Evolutionary conservation across 2,888 invertebrate species (phyloP), one percentile per base, ranked within the genome.

Genomic region (Drosophila meridiana): DNA sequence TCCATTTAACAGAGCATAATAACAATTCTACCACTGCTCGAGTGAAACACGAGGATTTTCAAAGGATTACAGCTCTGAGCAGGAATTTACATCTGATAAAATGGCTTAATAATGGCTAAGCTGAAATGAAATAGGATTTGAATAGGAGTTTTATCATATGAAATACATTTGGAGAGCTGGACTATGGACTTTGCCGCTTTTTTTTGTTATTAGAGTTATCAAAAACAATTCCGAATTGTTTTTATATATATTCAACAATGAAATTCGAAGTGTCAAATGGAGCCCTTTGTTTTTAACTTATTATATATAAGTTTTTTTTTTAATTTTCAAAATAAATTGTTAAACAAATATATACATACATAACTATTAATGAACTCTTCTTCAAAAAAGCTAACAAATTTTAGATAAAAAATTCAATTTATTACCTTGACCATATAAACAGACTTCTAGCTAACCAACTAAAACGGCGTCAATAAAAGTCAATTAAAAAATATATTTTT

Each of bases 401-500:
- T 28, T 4, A 9, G 28, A 7, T 26, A 11, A 26, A 53, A n/a
- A 9, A 9, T n/a, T n/a, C 2, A 32, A 9, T 32, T n/a, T 32
- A n/a, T 32, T 9, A 38, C 14, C 14, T 30, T 14, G 4, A n/a
- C 28, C 28, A 9, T 8, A 14, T 11, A 34, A 34, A 34, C 20
- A 5, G 20, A 11, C 38, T 28, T 40, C 28, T n/a, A 2, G 55
- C 26, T 5, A 28, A 9, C 14, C n/a, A 30, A 2, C 2, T 5
- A 1, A 36, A 26, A 26, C 4, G 1, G 13, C 3, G 36, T 6
- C 4, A 26, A 57, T 34, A 47, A 72, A 63, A 53, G 50, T 68
- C 62, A 28, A 68, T 76, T 57, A 59, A 76, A 86, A 73, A 45
- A 26, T 70, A 75, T 86, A 70, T 84, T 83, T 84, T 89, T 89